phyloP scores from a whole-genome alignment of 2,888 invertebrate species.

The Mesoligia furuncula region DNA sequence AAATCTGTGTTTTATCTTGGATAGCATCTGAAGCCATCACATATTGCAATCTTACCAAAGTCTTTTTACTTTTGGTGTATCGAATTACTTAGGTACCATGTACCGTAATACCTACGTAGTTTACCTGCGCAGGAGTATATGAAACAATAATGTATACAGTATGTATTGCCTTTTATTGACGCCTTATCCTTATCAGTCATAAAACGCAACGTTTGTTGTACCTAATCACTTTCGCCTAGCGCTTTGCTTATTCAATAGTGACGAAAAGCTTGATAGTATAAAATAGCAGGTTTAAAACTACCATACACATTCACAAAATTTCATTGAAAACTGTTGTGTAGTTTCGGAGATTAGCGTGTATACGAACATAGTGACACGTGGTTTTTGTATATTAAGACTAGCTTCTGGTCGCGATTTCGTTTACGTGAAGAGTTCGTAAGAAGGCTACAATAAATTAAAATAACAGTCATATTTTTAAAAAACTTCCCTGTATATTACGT shows the following conservation, averaged over 20 bases:
- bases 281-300: neutral
- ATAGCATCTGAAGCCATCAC: slow-evolving; percentile 5
- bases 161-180: slow-evolving; percentile 11
- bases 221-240: neutral
- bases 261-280: neutral
- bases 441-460: too few relatives aligned
- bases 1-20: slow-evolving; percentile 20
- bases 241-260: neutral
- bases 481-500: too few relatives aligned
- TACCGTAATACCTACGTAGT: neutral
- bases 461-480: too few relatives aligned
- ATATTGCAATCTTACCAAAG: neutral
- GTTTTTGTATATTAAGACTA: too few relatives aligned
- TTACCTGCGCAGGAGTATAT: slow-evolving; percentile 4
- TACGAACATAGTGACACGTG: neutral
- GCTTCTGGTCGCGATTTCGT: too few relatives aligned
- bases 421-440: too few relatives aligned
- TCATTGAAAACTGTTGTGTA: neutral
- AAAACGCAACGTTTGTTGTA: slow-evolving; percentile 4
- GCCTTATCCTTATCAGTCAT: neutral
- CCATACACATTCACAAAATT: neutral
- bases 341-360: neutral
- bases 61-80: too few relatives aligned
- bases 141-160: slow-evolving; percentile 11
- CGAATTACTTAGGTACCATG: neutral